These are phyloP conservation scores for Galeopterus variegatus DNA, from an alignment of 2,113 vertebrate species.

Conservation along the genomic window DNA sequence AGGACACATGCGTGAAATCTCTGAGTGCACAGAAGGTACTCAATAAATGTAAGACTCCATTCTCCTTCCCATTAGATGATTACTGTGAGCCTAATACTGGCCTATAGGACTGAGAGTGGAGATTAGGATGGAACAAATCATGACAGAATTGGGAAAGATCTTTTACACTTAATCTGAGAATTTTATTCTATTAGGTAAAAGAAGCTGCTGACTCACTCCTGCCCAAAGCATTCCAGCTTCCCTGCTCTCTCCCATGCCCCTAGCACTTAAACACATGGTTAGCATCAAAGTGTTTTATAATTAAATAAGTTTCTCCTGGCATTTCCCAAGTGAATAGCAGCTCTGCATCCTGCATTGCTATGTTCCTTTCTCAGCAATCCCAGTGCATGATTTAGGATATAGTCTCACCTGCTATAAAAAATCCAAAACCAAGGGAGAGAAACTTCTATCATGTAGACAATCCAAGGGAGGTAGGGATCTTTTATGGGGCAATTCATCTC, in stretches of 20 bases:
- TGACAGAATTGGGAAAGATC: background rate
- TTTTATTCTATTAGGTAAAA: background rate
- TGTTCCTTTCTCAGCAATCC: background rate
- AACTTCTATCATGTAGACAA: background rate
- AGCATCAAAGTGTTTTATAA: background rate
- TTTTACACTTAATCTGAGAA: too few species aligned
- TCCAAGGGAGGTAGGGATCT: background rate
- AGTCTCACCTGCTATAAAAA: background rate
- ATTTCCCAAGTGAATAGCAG: background rate
- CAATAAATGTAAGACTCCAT: background rate
- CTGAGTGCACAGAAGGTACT: too few species aligned
- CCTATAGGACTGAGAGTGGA: background rate
- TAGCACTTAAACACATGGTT: too few species aligned
- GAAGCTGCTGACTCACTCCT: background rate
- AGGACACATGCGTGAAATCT: too few species aligned
- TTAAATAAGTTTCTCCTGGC: background rate
- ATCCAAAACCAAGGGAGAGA: background rate
- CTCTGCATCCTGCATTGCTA: background rate
- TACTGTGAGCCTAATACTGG: background rate
- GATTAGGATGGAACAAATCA: rapidly evolving
- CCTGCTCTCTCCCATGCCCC: too few species aligned
- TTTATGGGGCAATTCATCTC: background rate
- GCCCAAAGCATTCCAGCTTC: background rate
- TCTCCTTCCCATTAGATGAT: background rate
- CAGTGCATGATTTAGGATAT: background rate